These are phyloP conservation scores for Tetrao urogallus DNA, from an alignment of 2,113 vertebrate genomes.

Conservation along the genomic window DNA sequence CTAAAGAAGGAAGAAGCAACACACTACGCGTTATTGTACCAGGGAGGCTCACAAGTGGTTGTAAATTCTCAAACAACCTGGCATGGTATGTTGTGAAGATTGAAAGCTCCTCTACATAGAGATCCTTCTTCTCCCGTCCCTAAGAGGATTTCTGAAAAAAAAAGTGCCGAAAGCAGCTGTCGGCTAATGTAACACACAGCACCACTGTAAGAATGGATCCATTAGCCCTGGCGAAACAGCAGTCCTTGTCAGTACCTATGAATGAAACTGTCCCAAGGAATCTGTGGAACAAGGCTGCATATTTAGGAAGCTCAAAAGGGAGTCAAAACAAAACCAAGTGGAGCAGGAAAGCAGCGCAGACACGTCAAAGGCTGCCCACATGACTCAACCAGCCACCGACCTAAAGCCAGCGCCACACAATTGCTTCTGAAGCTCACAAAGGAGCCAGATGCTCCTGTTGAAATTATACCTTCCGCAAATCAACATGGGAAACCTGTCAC, in stretches of 20 bases:
- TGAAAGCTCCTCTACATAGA: slow-evolving; percentile 9
- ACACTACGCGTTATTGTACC: accelerated
- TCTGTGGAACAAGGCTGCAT: slow-evolving; percentile 25
- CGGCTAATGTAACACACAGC: slow-evolving; percentile 24
- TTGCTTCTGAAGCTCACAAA: slow-evolving; percentile 66
- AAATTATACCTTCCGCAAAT: slow-evolving; percentile 55
- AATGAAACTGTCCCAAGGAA: slow-evolving; percentile 63
- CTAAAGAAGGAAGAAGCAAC: neutral
- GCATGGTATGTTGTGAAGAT: neutral
- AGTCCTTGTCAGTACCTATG: slow-evolving; percentile 51
- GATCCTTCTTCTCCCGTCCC: neutral
- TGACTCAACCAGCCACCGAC: slow-evolving; percentile 50
- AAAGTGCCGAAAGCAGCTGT: slow-evolving; percentile 47
- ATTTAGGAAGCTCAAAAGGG: slow-evolving; percentile 67
- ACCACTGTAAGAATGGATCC: slow-evolving; percentile 48
- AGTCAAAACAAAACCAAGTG: slow-evolving; percentile 60
- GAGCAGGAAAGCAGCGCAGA: slow-evolving; percentile 44
- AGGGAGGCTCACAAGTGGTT: neutral
- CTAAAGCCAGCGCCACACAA: slow-evolving; percentile 61
- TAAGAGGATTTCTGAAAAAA: slow-evolving; percentile 42
- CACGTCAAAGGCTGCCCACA: slow-evolving; percentile 68
- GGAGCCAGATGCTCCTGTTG: slow-evolving; percentile 71
- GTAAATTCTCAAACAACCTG: slow-evolving; percentile 32
- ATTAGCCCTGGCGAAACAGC: slow-evolving; percentile 19
- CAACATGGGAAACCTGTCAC: slow-evolving; percentile 70